phyloP scores from a whole-genome alignment of 2,888 invertebrate species.

The Temnothorax rugatulus region DNA sequence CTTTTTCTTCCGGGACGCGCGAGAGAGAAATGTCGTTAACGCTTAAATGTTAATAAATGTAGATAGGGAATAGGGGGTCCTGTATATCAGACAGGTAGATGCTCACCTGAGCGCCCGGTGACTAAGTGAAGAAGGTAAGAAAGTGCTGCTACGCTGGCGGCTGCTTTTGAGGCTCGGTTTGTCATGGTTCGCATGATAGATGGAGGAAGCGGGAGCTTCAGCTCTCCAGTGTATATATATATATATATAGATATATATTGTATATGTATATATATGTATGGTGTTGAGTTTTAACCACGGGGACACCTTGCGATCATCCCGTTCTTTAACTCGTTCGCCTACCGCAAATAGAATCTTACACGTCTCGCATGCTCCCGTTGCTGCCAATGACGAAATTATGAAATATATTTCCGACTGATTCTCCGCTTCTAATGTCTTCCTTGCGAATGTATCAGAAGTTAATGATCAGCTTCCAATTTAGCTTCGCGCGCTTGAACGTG shows the following conservation, averaged over 20 bases:
- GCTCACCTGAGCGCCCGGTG: constrained; percentile 74
- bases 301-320: constrained; percentile 75
- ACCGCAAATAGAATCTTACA: constrained; percentile 75
- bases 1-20: constrained; percentile 63
- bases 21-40: constrained; percentile 84
- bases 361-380: constrained; percentile 55
- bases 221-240: constrained; percentile 59
- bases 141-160: constrained; percentile 80
- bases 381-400: constrained; percentile 50
- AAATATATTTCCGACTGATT: constrained; percentile 31
- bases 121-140: constrained; percentile 78
- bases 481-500: neutral
- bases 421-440: constrained; percentile 6
- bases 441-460: neutral
- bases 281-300: constrained; percentile 72
- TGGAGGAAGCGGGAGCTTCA: constrained; percentile 80
- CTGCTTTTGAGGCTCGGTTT: constrained; percentile 85
- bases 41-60: constrained; percentile 86
- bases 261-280: constrained; percentile 42
- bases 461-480: neutral
- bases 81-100: constrained; percentile 81
- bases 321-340: constrained; percentile 64
- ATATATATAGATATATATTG: neutral
- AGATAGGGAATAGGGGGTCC: constrained; percentile 73
- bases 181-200: constrained; percentile 86